A percentile compares a stretch with the other conserved stretches of the same genome.
Conservation (phyloP, 1,140 invertebrate genomes). For the Oryctes rhinoceros region DNA sequence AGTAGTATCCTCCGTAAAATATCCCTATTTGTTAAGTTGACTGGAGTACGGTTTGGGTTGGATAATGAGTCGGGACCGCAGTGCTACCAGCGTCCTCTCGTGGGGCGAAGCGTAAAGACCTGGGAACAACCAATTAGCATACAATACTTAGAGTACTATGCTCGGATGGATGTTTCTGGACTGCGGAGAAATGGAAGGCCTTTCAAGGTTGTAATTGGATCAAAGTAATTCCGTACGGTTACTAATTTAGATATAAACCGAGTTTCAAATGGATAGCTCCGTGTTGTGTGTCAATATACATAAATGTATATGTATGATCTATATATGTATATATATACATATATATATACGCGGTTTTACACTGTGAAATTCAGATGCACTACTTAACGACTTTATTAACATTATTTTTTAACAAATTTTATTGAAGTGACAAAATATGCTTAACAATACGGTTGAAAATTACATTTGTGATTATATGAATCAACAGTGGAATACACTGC, state of each 20-base stretch:
- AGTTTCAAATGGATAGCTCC: conserved; percentile 11
- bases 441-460: too few species aligned
- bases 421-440: too few species aligned
- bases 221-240: conserved; percentile 36
- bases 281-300: neutral
- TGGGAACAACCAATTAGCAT: conserved; percentile 44
- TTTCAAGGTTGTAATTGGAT: conserved; percentile 41
- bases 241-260: conserved; percentile 37
- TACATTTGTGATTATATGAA: too few species aligned
- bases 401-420: too few species aligned
- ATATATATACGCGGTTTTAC: too few species aligned
- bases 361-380: too few species aligned
- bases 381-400: too few species aligned
- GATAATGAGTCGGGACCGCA: conserved; percentile 46
- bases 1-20: conserved; percentile 46
- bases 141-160: conserved; percentile 45
- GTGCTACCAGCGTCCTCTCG: conserved; percentile 41
- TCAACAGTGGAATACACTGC: too few species aligned
- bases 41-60: conserved; percentile 41
- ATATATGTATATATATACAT: too few species aligned
- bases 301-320: neutral
- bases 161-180: conserved; percentile 40
- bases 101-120: conserved; percentile 45
- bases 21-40: conserved; percentile 44
- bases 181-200: conserved; percentile 34